phyloP scores from a whole-genome alignment of 2,113 vertebrate species.

The Varanus salvator region DNA sequence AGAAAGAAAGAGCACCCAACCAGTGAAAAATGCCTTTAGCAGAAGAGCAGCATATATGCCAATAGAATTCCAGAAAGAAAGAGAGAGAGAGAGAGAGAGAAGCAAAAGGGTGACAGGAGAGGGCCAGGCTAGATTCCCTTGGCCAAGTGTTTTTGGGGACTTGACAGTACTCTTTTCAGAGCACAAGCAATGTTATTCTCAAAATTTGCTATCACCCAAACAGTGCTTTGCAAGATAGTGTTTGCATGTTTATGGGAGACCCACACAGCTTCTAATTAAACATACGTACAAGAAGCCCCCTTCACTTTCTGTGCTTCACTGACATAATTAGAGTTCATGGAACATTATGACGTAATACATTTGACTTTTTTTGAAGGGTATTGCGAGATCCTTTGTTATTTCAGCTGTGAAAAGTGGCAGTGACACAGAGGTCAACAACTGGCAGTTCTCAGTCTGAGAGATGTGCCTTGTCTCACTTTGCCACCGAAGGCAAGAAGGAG shows the following conservation, averaged over 20 bases:
- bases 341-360: too few species aligned
- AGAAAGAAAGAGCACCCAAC: too few species aligned
- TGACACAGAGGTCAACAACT: not conserved
- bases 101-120: too few species aligned
- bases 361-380: too few species aligned
- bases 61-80: too few species aligned
- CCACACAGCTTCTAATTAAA: not conserved
- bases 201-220: not conserved
- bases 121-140: too few species aligned
- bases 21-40: too few species aligned
- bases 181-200: not conserved
- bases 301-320: not conserved
- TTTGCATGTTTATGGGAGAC: not conserved
- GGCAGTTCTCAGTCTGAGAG: not conserved
- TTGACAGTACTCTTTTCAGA: too few species aligned
- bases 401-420: too few species aligned
- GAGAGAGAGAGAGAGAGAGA: too few species aligned
- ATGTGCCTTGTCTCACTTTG: not conserved
- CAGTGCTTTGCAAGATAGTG: not conserved
- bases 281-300: too few species aligned
- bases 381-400: not conserved
- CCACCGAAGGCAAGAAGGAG: not conserved
- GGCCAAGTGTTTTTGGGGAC: not conserved
- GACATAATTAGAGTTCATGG: not conserved
- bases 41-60: too few species aligned